Evolutionary conservation across 2,113 vertebrate genomes (phyloP).

Genomic region (Tetrao urogallus): DNA sequence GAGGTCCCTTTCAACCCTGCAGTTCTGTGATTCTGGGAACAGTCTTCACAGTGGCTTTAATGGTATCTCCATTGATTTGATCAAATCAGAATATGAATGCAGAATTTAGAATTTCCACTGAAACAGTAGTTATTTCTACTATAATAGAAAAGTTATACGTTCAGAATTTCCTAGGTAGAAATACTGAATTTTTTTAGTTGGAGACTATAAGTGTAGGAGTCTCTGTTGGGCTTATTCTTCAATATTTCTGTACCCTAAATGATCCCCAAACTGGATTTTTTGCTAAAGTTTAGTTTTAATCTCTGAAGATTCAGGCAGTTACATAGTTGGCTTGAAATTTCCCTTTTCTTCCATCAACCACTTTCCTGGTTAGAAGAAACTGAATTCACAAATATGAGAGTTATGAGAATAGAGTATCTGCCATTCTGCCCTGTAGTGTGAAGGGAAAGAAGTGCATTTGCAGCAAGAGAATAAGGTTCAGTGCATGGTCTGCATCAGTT

Average conservation of each 20-base stretch:
- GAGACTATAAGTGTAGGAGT: not conserved
- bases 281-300: conserved; percentile 32
- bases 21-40: not conserved
- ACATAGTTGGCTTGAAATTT: conserved; percentile 22
- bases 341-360: conserved; percentile 17
- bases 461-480: not conserved
- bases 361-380: conserved; percentile 49
- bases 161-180: not conserved
- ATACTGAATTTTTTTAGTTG: not conserved
- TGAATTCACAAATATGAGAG: conserved; percentile 38
- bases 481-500: not conserved
- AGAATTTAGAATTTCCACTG: not conserved
- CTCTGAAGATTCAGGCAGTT: conserved; percentile 42
- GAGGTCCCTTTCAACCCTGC: too few relatives aligned
- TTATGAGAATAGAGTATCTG: not conserved
- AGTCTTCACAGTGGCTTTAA: not conserved
- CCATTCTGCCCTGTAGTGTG: not conserved
- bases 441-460: not conserved
- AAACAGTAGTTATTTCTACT: not conserved
- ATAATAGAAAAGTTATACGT: not conserved
- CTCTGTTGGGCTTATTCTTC: not conserved
- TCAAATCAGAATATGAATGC: not conserved
- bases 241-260: not conserved
- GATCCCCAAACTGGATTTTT: not conserved
- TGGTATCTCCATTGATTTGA: not conserved